Percentiles rank a stretch among this genome's conserved stretches.
These are phyloP conservation scores for Aphelocoma californica DNA, from an alignment of 2,797 vertebrate genomes.

Conservation along the genomic window DNA sequence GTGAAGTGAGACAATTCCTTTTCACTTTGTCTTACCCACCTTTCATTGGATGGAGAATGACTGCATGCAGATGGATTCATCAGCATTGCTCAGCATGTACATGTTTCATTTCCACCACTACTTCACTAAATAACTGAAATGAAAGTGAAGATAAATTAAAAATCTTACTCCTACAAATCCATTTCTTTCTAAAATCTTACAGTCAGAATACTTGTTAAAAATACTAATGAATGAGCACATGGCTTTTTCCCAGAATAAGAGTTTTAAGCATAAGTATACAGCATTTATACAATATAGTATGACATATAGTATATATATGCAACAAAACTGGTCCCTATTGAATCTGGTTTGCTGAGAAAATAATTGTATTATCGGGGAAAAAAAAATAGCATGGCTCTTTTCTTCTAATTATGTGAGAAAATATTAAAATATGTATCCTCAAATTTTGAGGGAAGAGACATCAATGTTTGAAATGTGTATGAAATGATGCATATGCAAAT, in stretches of 20 bases:
- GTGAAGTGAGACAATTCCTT: background rate
- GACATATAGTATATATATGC: too few species aligned
- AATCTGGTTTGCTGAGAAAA: background rate
- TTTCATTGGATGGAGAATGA: background rate
- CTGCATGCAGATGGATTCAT: background rate
- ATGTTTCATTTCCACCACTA: background rate
- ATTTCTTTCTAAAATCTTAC: background rate
- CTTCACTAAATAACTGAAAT: slow-evolving; percentile 9
- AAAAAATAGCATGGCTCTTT: background rate
- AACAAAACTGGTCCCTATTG: background rate
- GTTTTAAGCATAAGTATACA: background rate
- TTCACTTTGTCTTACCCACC: background rate
- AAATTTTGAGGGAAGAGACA: background rate
- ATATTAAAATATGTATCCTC: background rate
- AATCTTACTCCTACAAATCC: background rate
- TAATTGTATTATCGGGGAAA: background rate
- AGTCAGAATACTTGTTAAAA: background rate
- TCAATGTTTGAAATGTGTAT: background rate
- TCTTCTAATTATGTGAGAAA: background rate
- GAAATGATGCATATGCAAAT: background rate
- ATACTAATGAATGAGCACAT: background rate
- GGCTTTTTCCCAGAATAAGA: background rate
- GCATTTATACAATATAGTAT: background rate
- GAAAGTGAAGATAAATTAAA: slow-evolving; percentile 9
- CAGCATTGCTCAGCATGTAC: background rate